Evolutionary conservation across 2,888 invertebrate species (phyloP).

Genomic region (Acanthoscelides obtectus): DNA sequence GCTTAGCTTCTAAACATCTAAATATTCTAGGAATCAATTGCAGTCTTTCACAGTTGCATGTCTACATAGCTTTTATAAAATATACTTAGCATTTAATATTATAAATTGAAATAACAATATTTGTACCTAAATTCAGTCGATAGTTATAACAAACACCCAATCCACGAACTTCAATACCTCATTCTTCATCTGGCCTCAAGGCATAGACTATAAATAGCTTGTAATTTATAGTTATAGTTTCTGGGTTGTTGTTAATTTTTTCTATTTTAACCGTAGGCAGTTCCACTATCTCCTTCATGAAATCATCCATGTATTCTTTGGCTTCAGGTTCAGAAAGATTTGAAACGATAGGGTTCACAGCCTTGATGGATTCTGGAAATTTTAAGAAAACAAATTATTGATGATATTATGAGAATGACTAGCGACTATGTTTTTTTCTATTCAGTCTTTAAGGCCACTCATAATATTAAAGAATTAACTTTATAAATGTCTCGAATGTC

Average conservation of each 20-base stretch:
- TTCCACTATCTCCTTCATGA: conserved; percentile 46
- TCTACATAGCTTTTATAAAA: background rate
- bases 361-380: conserved; percentile 60
- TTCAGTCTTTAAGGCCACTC: no score
- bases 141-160: background rate
- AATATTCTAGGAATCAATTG: background rate
- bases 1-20: background rate
- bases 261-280: conserved; percentile 22
- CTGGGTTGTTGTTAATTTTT: conserved; percentile 28
- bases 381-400: no score
- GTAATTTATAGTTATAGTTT: conserved; percentile 50
- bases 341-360: conserved; percentile 66
- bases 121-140: background rate
- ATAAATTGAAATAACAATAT: background rate
- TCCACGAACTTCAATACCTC: background rate
- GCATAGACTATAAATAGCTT: conserved; percentile 51
- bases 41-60: no score
- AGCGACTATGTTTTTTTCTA: no score
- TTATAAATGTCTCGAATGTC: no score
- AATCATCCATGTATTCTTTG: conserved; percentile 60
- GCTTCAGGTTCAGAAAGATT: conserved; percentile 56
- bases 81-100: background rate
- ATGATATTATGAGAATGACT: no score
- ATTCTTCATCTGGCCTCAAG: conserved; percentile 33
- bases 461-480: no score